Evolutionary conservation across 2,888 invertebrate genomes (phyloP).

Genomic region (Boloria selene): DNA sequence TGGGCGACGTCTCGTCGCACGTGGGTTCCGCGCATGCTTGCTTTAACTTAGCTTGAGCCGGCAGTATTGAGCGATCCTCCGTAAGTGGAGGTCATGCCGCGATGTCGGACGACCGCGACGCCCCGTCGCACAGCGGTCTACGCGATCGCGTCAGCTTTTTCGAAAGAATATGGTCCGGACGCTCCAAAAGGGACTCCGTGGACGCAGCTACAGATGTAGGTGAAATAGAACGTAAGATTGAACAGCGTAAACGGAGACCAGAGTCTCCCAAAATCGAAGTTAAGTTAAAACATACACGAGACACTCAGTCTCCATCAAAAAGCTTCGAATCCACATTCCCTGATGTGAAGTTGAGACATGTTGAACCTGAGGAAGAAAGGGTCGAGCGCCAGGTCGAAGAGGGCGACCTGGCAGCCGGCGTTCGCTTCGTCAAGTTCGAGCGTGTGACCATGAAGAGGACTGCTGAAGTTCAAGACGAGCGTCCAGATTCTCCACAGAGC

Average conservation of each 20-base stretch:
- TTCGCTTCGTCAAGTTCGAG: slow-evolving; percentile 87
- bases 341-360: slow-evolving; percentile 75
- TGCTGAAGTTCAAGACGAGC: slow-evolving; percentile 67
- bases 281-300: slow-evolving; percentile 81
- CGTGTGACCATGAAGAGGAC: slow-evolving; percentile 86
- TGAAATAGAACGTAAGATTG: slow-evolving; percentile 84
- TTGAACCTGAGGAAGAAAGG: slow-evolving; percentile 63
- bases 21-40: slow-evolving; percentile 57
- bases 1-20: slow-evolving; percentile 66
- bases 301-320: slow-evolving; percentile 74
- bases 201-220: slow-evolving; percentile 79
- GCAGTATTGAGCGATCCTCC: slow-evolving; percentile 80
- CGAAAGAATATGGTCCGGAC: slow-evolving; percentile 89
- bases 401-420: slow-evolving; percentile 84
- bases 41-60: slow-evolving; percentile 45
- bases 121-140: slow-evolving; percentile 81
- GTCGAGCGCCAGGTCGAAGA: slow-evolving; percentile 81
- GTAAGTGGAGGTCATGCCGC: slow-evolving; percentile 75
- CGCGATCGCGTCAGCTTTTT: slow-evolving; percentile 90
- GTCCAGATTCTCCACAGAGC: slow-evolving; percentile 71
- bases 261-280: slow-evolving; percentile 84
- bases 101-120: slow-evolving; percentile 79
- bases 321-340: slow-evolving; percentile 66
- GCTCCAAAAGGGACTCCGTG: slow-evolving; percentile 65
- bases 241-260: slow-evolving; percentile 79